phyloP scores from a whole-genome alignment of 92 coral and sea anemone genomes.

The Isaurus tuberculatus region DNA sequence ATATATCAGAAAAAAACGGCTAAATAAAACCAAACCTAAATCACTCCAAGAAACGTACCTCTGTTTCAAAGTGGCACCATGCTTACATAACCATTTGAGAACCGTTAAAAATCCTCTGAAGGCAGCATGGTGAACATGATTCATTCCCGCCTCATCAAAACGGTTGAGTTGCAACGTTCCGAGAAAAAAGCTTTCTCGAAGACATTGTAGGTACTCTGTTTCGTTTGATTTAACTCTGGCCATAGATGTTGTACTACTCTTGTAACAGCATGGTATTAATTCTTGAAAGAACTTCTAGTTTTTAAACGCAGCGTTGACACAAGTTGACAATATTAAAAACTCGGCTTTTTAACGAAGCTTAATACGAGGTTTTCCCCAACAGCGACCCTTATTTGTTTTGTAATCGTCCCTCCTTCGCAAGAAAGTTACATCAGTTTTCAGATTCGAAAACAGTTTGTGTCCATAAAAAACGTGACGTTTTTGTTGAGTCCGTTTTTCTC shows the following conservation, averaged over 20 bases:
- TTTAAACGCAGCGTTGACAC: not conserved
- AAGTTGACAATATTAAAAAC: not conserved
- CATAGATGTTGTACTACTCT: not conserved
- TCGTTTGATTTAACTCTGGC: constrained; percentile 48
- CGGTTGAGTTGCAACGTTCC: constrained; percentile 65
- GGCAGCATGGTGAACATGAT: constrained; percentile 75
- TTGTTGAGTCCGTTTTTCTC: not conserved
- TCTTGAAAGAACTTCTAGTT: not conserved
- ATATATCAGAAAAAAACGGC: not conserved
- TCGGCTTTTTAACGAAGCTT: constrained; percentile 9
- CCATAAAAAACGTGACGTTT: not conserved
- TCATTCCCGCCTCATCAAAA: constrained; percentile 75
- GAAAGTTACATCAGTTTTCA: constrained; percentile 25
- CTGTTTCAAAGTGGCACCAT: constrained; percentile 70
- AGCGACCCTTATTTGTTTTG: constrained; percentile 3
- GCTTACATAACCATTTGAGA: constrained; percentile 82
- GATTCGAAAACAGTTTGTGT: constrained; percentile 11
- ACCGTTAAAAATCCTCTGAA: constrained; percentile 77
- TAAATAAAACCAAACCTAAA: too few relatives aligned
- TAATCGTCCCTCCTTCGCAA: constrained; percentile 21
- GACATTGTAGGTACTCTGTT: constrained; percentile 71
- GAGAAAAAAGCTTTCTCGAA: constrained; percentile 69
- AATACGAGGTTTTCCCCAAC: constrained; percentile 22
- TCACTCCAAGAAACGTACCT: constrained; percentile 61
- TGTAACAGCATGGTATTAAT: not conserved